Evolutionary conservation across 2,797 vertebrate genomes (phyloP).

Genomic region (Macroramphosus scolopax): DNA sequence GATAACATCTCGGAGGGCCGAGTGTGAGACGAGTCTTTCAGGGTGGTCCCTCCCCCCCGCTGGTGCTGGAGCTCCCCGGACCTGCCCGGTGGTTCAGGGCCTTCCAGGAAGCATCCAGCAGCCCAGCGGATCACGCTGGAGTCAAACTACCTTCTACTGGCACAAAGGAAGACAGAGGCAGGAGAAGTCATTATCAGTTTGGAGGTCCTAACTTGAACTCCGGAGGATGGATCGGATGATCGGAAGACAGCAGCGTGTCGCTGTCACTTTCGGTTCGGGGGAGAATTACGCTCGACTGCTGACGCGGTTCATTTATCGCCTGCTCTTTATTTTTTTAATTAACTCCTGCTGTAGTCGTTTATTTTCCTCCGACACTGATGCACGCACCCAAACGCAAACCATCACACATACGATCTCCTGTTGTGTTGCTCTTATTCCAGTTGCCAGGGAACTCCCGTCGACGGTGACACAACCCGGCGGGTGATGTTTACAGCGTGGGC

Average conservation of each 20-base stretch:
- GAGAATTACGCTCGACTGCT: conserved; percentile 27
- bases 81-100: conserved; percentile 35
- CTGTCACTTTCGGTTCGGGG: too few relatives aligned
- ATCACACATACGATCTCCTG: conserved; percentile 12
- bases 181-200: conserved; percentile 68
- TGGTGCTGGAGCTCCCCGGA: conserved; percentile 28
- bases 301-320: conserved; percentile 13
- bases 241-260: too few relatives aligned
- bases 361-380: too few relatives aligned
- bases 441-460: conserved; percentile 25
- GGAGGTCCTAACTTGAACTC: conserved; percentile 43
- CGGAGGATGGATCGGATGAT: too few relatives aligned
- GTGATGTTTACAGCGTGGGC: conserved; percentile 65
- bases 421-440: conserved; percentile 22
- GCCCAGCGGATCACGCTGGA: conserved; percentile 40
- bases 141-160: conserved; percentile 53
- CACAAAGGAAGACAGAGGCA: conserved; percentile 37
- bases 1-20: conserved; percentile 30
- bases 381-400: conserved; percentile 2
- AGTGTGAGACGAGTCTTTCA: conserved; percentile 20
- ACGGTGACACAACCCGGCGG: conserved; percentile 47
- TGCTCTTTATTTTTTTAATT: conserved; percentile 23
- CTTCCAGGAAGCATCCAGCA: conserved; percentile 57
- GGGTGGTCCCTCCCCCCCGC: conserved; percentile 18
- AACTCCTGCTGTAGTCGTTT: too few relatives aligned